phyloP scores from a whole-genome alignment of 2,797 vertebrate species.

The Botia kubotai region DNA sequence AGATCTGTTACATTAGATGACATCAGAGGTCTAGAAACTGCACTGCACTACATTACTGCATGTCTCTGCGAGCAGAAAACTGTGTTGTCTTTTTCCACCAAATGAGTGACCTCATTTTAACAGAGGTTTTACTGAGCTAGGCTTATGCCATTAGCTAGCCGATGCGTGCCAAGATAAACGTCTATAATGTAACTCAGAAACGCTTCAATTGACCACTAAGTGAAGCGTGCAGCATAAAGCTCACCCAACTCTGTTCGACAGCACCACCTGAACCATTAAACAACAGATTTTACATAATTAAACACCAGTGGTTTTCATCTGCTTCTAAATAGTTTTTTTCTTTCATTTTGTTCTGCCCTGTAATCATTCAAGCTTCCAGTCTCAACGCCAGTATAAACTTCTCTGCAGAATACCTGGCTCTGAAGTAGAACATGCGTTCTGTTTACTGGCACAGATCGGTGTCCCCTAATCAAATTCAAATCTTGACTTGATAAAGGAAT shows the following conservation, averaged over 20 bases:
- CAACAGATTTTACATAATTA: constrained; percentile 12
- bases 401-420: constrained; percentile 27
- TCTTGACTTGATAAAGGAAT: constrained; percentile 36
- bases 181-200: constrained; percentile 54
- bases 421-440: constrained; percentile 7
- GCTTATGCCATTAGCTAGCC: constrained; percentile 50
- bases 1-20: not conserved
- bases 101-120: constrained; percentile 59
- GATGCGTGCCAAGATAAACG: constrained; percentile 51
- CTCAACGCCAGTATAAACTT: constrained; percentile 38
- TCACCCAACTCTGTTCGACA: constrained; percentile 24
- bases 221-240: constrained; percentile 16
- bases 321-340: not conserved
- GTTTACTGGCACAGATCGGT: constrained; percentile 20
- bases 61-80: constrained; percentile 53
- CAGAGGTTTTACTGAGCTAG: constrained; percentile 52
- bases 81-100: constrained; percentile 61
- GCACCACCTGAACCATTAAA: constrained; percentile 27
- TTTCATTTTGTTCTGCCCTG: not conserved
- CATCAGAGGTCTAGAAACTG: constrained; percentile 1
- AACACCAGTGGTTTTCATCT: not conserved
- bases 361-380: constrained; percentile 16
- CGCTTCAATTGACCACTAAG: constrained; percentile 27
- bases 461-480: constrained; percentile 2
- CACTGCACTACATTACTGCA: constrained; percentile 45